Conservation (phyloP, 2,797 vertebrate genomes). For the Muscicapa striata region DNA sequence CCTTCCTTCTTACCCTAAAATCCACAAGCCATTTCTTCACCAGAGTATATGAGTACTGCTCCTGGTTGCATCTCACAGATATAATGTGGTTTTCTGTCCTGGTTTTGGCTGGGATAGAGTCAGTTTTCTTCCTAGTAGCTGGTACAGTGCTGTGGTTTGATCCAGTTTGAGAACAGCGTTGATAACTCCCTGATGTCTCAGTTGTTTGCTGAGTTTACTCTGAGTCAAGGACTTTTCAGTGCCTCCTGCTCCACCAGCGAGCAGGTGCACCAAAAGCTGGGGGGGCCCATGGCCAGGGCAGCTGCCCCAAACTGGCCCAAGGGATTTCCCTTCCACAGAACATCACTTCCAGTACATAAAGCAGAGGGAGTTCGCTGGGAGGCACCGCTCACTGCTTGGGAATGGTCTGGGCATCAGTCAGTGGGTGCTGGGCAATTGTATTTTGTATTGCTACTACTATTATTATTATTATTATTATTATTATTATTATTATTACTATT, state of each 20-base stretch:
- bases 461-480: neutral
- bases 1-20: neutral
- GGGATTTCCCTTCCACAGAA: neutral
- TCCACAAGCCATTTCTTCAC: fast-evolving
- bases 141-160: neutral
- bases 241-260: neutral
- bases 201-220: neutral
- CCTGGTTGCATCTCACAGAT: neutral
- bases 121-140: neutral
- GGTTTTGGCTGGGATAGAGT: neutral
- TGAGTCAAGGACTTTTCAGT: neutral
- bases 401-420: neutral
- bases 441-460: neutral
- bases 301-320: neutral
- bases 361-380: neutral
- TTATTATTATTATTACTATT: neutral
- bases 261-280: neutral
- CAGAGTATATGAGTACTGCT: neutral
- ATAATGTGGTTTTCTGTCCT: neutral
- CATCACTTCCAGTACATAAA: neutral
- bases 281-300: neutral
- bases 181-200: neutral
- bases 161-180: neutral
- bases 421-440: neutral
- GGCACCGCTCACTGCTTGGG: neutral